Conservation (phyloP, 92 coral and sea anemone species). For the Parazoanthus swiftii region DNA sequence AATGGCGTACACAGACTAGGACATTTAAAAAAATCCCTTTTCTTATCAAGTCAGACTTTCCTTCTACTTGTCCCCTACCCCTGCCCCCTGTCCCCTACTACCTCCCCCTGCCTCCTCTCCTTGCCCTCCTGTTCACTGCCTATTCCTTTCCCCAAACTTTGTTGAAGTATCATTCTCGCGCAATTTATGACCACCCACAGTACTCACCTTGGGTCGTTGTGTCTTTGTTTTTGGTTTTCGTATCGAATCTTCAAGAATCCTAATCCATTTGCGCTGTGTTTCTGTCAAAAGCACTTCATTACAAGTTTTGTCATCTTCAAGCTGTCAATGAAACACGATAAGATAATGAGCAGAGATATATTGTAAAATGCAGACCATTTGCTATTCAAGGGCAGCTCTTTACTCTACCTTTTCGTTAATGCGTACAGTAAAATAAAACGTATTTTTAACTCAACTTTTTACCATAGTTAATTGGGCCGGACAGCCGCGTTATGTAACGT, state of each 20-base stretch:
- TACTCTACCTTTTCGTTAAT: background rate
- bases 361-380: too few species aligned
- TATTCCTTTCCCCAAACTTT: too few species aligned
- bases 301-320: constrained; percentile 22
- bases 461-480: too few species aligned
- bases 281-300: constrained; percentile 33
- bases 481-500: too few species aligned
- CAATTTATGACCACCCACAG: background rate
- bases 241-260: constrained; percentile 37
- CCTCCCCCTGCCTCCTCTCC: too few species aligned
- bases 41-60: too few species aligned
- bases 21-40: too few species aligned
- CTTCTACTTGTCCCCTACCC: too few species aligned
- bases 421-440: background rate
- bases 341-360: background rate
- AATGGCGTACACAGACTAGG: too few species aligned
- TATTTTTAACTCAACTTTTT: background rate
- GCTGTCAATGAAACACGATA: background rate
- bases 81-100: too few species aligned
- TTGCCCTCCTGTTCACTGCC: too few species aligned
- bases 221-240: constrained; percentile 31
- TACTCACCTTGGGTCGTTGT: constrained; percentile 9
- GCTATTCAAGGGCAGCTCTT: background rate
- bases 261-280: constrained; percentile 42
- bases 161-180: too few species aligned